Evolutionary conservation across 2,113 vertebrate species (phyloP), one percentile per base, ranked within the genome.

Genomic region (Scomber colias): DNA sequence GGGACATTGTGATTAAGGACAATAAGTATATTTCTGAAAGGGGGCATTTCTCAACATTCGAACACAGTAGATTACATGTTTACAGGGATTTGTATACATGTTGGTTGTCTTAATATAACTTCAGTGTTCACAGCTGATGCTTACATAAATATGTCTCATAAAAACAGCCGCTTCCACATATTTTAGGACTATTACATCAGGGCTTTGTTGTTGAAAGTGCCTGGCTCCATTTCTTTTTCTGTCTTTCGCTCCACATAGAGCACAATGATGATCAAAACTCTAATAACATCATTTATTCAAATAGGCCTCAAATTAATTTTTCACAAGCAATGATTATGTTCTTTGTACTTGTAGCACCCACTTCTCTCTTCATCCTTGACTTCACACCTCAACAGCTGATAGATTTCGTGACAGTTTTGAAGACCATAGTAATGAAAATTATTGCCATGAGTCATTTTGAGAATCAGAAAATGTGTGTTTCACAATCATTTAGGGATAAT

Each of bases 61-160:
- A 64, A 71, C 21, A 35, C 19, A 46, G 59, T 24, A 53, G n/a
- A 19, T 17, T 67, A 31, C 30, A 64, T 21, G 46, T 35, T 35
- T 35, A 51, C 24, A 6, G 40, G 53, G n/a, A 9, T 45, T 77
- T 69, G 50, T 48, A 62, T 31, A 21, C 1, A 55, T 40, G 40
- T 77, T 65, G 48, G 24, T 11, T 21, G 45, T 56, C 14, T 68
- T 49, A 69, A 68, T 45, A 44, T n/a, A 35, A 53, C 2, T 2
- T 10, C 24, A 61, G 50, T 65, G 31, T 67, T 75, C 21, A 66
- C 53, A 73, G 44, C 53, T 77, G 66, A 79, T 81, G 53, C 59
- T 86, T 72, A 77, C 40, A 83, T 78, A 61, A 87, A 67, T 49
- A 54, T 50, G 59, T 68, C 51, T 87, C 75, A 82, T 59, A 6